Conservation (phyloP, 2,888 invertebrate genomes). For the Leptinotarsa haldemani region DNA sequence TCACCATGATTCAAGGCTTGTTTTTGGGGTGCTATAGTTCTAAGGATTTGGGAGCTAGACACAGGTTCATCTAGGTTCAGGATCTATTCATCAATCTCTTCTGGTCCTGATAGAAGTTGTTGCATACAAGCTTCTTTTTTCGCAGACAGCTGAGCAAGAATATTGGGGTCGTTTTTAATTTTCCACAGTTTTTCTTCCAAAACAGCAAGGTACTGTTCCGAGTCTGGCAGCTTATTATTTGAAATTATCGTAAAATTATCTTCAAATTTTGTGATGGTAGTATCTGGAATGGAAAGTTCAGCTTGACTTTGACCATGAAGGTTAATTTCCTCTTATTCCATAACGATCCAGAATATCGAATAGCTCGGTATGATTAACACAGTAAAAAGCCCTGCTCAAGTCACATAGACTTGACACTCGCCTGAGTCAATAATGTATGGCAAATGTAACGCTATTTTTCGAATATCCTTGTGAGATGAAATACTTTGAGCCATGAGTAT, state of each 20-base stretch:
- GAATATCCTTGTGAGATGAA: too few relatives aligned
- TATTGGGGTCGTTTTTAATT: conserved; percentile 66
- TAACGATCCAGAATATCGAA: too few relatives aligned
- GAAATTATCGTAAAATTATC: conserved; percentile 57
- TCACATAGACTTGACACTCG: too few relatives aligned
- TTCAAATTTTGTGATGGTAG: conserved; percentile 57
- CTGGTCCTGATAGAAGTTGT: conserved; percentile 60
- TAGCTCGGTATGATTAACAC: too few relatives aligned
- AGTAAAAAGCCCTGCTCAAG: too few relatives aligned
- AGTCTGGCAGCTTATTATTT: conserved; percentile 57
- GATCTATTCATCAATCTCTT: conserved; percentile 47
- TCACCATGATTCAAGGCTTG: conserved; percentile 69
- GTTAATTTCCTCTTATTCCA: too few relatives aligned
- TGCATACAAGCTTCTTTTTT: conserved; percentile 69
- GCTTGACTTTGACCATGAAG: conserved; percentile 43
- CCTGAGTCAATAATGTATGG: too few relatives aligned
- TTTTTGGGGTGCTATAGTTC: conserved; percentile 67
- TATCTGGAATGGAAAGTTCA: conserved; percentile 45
- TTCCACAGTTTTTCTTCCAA: conserved; percentile 66
- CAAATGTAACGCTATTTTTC: too few relatives aligned
- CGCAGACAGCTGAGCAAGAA: conserved; percentile 67
- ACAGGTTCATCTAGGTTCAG: conserved; percentile 66
- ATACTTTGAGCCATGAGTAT: too few relatives aligned
- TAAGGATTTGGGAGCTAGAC: conserved; percentile 62
- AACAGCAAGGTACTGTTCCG: conserved; percentile 57